Evolutionary conservation across 2,888 invertebrate species (phyloP).

Genomic region (Harpalus rubripes): DNA sequence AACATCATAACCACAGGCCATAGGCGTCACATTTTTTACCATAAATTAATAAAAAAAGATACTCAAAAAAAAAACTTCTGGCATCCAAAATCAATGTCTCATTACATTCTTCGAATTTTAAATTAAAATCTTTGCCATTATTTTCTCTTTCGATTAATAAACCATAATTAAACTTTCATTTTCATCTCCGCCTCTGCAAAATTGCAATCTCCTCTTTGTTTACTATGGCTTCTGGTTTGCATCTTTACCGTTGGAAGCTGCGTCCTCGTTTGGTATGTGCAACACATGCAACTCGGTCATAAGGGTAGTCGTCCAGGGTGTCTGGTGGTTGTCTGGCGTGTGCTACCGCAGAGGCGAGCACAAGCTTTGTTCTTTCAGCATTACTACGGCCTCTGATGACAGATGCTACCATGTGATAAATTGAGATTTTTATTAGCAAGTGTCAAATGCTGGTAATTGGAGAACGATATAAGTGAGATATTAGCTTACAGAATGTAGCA

Average conservation of each 20-base stretch:
- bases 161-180: too few species aligned
- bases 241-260: slow-evolving; percentile 8
- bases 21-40: slow-evolving; percentile 9
- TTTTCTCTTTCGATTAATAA: not conserved
- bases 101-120: too few species aligned
- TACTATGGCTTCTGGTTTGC: slow-evolving; percentile 17
- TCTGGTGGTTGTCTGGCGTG: slow-evolving; percentile 6
- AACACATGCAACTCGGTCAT: slow-evolving; percentile 35
- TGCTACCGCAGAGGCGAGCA: slow-evolving; percentile 5
- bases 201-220: not conserved
- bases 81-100: too few species aligned
- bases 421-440: slow-evolving; percentile 25
- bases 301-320: slow-evolving; percentile 20
- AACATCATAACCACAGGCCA: not conserved
- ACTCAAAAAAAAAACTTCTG: too few species aligned
- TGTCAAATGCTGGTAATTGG: slow-evolving; percentile 17
- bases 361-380: slow-evolving; percentile 24
- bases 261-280: slow-evolving; percentile 16
- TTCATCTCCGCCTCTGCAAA: too few species aligned
- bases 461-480: slow-evolving; percentile 7
- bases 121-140: not conserved
- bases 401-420: slow-evolving; percentile 39
- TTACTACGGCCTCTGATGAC: slow-evolving; percentile 24
- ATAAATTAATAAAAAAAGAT: too few species aligned
- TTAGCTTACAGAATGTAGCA: not conserved